phyloP scores from a whole-genome alignment of 1,140 invertebrate species.

The Calliopsis andreniformis region DNA sequence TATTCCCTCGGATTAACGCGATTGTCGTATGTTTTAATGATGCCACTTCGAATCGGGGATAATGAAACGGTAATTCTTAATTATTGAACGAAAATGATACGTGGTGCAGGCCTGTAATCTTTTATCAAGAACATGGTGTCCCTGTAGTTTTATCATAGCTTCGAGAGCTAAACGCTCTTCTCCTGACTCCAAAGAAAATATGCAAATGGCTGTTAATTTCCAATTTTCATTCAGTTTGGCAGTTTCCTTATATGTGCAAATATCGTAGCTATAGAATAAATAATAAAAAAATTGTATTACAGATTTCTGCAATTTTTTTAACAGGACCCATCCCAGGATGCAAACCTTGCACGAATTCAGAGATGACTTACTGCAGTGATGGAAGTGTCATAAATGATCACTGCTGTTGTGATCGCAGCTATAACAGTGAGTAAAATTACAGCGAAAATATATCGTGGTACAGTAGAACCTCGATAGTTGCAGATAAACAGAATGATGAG shows the following conservation, averaged over 20 bases:
- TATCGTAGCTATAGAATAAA: neutral
- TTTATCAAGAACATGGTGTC: neutral
- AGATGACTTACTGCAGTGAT: conserved; percentile 85
- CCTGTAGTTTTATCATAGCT: neutral
- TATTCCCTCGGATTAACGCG: conserved; percentile 44
- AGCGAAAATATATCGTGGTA: too few relatives aligned
- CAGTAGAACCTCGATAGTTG: too few relatives aligned
- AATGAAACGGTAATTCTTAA: conserved; percentile 49
- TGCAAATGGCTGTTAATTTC: too few relatives aligned
- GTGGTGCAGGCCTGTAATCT: neutral
- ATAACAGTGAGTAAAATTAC: conserved; percentile 68
- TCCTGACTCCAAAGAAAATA: neutral
- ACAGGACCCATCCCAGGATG: conserved; percentile 83
- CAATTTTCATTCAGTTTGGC: neutral
- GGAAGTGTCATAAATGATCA: conserved; percentile 86
- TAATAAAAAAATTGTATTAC: too few relatives aligned
- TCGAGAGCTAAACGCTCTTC: neutral
- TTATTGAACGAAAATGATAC: conserved; percentile 20
- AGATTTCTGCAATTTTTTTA: conserved; percentile 68
- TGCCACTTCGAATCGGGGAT: conserved; percentile 31
- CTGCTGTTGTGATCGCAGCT: conserved; percentile 86
- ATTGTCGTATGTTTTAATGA: conserved; percentile 58
- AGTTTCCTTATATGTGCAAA: too few relatives aligned
- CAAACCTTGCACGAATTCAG: conserved; percentile 83
- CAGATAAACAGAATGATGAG: too few relatives aligned